Conservation (phyloP, 2,797 vertebrate genomes). For the Gobionotothen gibberifrons region DNA sequence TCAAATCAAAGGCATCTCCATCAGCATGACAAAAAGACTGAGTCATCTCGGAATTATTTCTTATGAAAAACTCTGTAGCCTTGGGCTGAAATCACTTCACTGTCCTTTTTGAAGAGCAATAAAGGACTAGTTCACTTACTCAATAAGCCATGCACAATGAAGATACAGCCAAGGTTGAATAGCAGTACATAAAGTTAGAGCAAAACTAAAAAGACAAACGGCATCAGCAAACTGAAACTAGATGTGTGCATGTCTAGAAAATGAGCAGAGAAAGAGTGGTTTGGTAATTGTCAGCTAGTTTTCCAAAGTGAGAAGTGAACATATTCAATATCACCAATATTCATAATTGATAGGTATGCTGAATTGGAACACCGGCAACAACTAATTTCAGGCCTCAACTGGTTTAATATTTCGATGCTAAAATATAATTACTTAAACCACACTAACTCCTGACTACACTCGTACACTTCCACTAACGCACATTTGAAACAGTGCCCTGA, state of each 20-base stretch:
- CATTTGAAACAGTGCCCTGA: slow-evolving; percentile 27
- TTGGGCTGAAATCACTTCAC: slow-evolving; percentile 31
- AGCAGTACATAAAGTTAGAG: background rate
- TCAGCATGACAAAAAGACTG: slow-evolving; percentile 23
- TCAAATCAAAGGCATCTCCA: slow-evolving; percentile 34
- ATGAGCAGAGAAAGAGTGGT: background rate
- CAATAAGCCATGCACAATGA: background rate
- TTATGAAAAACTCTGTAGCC: slow-evolving; percentile 36
- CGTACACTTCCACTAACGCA: slow-evolving; percentile 46
- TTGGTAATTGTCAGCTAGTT: background rate
- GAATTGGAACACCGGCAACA: slow-evolving; percentile 8
- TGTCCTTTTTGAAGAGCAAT: slow-evolving; percentile 22
- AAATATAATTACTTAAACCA: background rate
- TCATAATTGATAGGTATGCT: background rate
- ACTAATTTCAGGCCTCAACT: background rate
- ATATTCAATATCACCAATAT: background rate
- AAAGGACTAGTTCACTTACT: slow-evolving; percentile 20
- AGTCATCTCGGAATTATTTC: slow-evolving; percentile 41
- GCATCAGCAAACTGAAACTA: slow-evolving; percentile 1
- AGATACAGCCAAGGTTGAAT: slow-evolving; percentile 26
- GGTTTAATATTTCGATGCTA: background rate
- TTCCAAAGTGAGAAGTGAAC: slow-evolving; percentile 1
- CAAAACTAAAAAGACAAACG: background rate
- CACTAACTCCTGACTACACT: background rate
- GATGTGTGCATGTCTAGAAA: background rate